Base-by-base conservation (phyloP, 2,113 vertebrate species). In the Microcebus jonahi region DNA sequence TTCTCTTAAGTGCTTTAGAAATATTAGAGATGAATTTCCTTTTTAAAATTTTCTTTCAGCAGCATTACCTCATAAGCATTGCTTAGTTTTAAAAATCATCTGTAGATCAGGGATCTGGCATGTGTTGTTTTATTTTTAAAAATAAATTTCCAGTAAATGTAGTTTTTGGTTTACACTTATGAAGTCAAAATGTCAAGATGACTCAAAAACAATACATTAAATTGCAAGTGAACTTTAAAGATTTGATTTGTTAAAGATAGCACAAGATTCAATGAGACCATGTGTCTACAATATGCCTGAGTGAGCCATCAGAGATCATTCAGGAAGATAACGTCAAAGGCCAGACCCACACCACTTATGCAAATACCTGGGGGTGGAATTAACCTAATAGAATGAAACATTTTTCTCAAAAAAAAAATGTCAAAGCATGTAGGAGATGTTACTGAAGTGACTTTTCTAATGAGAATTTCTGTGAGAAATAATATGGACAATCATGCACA, bases 91-190 rank as follows among this genome's bases (percentile, higher is more conserved):
- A 98, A 98, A 96, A 98, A 95, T 92, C 91, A 87, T 96, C 97
- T 98, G 97, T 98, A 98, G 97, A 96, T 97, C 95, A 98, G 97
- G 86, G 98, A 98, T 99, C 99, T 99, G 99, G 98, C 97, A 96
- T 98, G 31, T 97, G 96, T 98, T 98, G 98, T 96, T 98, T 98
- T 89, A 97, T 97, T 98, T 98, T 97, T 80, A 86, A 97, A 97
- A 98, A 96, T 45, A 92, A 97, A 98, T 97, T 98, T 98, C 98
- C 98, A 97, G 98, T 97, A 98, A 99, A 98, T 94, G 90, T 75
- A 95, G 91, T 97, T 98, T 98, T 98, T 97, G 87, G 85, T 98
- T 98, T 98, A 97, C 90, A 95, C 97, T 98, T 98, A 96, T 61
- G 90, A 98, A 98, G 96, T 97, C 96, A 94, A 95, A 90, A 98